These are phyloP conservation scores for Spondyliosoma cantharus DNA, from an alignment of 2,797 vertebrate species.

Conservation along the genomic window DNA sequence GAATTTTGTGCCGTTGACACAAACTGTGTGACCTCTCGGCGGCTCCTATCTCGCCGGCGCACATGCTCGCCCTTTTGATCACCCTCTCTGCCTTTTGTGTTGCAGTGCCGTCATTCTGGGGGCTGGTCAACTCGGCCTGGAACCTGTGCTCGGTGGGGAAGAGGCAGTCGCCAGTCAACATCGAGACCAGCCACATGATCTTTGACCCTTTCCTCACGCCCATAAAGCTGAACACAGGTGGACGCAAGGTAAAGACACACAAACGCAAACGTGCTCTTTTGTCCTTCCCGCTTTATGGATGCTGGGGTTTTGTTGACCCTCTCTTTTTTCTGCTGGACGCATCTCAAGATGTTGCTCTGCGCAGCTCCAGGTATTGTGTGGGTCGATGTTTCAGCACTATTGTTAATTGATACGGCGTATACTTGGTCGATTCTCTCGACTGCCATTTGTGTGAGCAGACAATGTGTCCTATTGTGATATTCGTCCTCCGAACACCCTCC, in stretches of 20 bases:
- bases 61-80: conserved; percentile 43
- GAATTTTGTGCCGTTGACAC: too few relatives aligned
- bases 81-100: conserved; percentile 43
- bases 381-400: conserved; percentile 16
- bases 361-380: conserved; percentile 19
- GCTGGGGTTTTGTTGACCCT: conserved; percentile 8
- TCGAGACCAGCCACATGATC: conserved; percentile 99
- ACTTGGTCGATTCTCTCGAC: conserved; percentile 52
- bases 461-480: conserved; percentile 34
- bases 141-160: conserved; percentile 99
- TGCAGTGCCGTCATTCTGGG: conserved; percentile 99
- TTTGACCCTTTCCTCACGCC: conserved; percentile 98
- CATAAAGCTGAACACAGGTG: conserved; percentile 96
- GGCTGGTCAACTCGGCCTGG: conserved; percentile 99
- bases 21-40: conserved; percentile 27
- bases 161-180: conserved; percentile 98
- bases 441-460: conserved; percentile 41
- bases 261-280: background rate
- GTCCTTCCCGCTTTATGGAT: conserved; percentile 15
- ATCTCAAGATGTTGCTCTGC: background rate
- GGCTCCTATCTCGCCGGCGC: conserved; percentile 39
- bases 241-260: conserved; percentile 90
- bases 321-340: background rate
- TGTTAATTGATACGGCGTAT: conserved; percentile 35
- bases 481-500: conserved; percentile 31